Percentiles rank a stretch among this genome's conserved stretches.
Conservation (phyloP, 2,113 vertebrate genomes). For the Alligator sinensis region DNA sequence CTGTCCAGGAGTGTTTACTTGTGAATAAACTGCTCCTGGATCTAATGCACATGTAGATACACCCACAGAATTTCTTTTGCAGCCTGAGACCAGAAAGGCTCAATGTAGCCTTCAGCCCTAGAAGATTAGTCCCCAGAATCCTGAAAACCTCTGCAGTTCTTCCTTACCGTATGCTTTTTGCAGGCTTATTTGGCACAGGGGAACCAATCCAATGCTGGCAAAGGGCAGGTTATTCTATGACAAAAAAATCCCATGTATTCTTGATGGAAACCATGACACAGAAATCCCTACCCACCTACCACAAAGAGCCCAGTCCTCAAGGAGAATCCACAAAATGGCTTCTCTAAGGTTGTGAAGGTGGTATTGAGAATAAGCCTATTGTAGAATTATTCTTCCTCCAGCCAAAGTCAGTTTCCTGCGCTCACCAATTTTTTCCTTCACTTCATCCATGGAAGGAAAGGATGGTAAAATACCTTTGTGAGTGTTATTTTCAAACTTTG, state of each 20-base stretch:
- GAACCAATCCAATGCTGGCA: constrained; percentile 25
- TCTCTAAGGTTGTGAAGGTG: neutral
- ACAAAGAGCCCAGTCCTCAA: constrained; percentile 37
- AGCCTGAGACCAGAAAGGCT: neutral
- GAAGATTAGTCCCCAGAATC: neutral
- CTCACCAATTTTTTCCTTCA: neutral
- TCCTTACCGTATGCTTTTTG: neutral
- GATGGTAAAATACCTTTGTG: neutral
- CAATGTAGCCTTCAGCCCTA: neutral
- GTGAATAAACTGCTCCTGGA: too few species aligned
- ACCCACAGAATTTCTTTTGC: too few species aligned
- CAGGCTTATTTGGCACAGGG: constrained; percentile 18
- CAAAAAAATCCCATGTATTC: constrained; percentile 53
- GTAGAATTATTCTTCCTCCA: constrained; percentile 12
- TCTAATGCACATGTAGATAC: too few species aligned
- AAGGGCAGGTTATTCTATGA: constrained; percentile 2
- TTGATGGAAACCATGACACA: constrained; percentile 58
- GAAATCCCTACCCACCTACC: constrained; percentile 53
- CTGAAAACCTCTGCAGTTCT: neutral
- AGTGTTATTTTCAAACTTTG: neutral
- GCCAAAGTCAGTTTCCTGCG: neutral
- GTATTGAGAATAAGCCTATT: constrained; percentile 12
- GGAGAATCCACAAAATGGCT: neutral
- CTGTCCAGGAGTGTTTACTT: neutral
- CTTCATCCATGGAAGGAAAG: neutral